Conservation (phyloP, 2,888 invertebrate genomes). For the Cheilosia vulpina region DNA sequence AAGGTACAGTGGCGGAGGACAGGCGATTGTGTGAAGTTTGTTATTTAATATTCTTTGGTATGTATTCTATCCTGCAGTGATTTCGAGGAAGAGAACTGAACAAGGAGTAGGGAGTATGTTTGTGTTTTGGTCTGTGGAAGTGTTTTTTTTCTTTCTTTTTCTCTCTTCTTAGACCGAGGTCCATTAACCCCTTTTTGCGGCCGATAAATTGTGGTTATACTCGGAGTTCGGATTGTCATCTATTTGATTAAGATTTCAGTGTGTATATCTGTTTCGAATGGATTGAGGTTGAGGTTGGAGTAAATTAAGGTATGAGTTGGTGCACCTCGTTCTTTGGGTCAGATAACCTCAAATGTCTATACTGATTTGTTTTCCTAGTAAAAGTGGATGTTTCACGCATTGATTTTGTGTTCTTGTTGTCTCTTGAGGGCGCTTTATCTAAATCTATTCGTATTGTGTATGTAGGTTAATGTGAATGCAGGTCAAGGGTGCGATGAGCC, state of each 20-base stretch:
- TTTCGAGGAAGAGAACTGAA: constrained; percentile 44
- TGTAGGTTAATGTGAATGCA: background rate
- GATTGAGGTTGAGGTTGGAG: constrained; percentile 26
- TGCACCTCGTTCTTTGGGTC: background rate
- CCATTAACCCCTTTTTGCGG: constrained; percentile 52
- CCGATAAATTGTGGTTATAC: constrained; percentile 27
- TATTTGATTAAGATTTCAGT: constrained; percentile 39
- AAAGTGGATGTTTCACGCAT: background rate
- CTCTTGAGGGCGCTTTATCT: background rate
- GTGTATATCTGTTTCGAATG: constrained; percentile 24
- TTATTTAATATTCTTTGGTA: constrained; percentile 58
- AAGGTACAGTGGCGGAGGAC: constrained; percentile 16
- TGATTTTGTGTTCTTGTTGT: background rate
- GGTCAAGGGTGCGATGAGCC: too few species aligned
- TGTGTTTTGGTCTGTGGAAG: constrained; percentile 8
- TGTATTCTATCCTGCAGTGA: constrained; percentile 17
- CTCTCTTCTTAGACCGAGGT: background rate
- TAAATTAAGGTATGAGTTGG: constrained; percentile 15
- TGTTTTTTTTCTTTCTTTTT: background rate
- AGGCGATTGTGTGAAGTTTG: constrained; percentile 54
- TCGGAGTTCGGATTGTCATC: constrained; percentile 15
- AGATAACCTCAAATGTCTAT: constrained; percentile 9
- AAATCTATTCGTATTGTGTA: background rate
- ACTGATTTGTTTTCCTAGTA: background rate
- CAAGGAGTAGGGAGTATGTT: constrained; percentile 9